Evolutionary conservation across 2,113 vertebrate species (phyloP).

Genomic region (Microcebus murinus): DNA sequence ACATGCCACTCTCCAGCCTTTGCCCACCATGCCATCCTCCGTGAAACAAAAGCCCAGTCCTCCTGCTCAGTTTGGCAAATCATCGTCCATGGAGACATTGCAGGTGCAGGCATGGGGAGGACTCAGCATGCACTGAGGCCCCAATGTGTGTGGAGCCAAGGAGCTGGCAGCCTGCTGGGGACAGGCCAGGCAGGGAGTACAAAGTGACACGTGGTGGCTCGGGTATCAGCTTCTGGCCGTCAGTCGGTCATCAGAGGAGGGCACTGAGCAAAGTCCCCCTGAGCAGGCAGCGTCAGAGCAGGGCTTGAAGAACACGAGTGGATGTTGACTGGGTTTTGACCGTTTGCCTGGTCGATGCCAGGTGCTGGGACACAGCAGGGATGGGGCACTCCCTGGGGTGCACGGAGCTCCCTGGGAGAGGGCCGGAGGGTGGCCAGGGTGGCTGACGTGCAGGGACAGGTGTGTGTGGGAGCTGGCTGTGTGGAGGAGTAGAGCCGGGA

Average conservation of each 20-base stretch:
- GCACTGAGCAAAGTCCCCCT: not conserved
- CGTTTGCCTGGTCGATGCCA: accelerated
- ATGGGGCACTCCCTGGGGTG: not conserved
- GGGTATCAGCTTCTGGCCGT: not conserved
- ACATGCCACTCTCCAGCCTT: not conserved
- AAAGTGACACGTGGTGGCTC: not conserved
- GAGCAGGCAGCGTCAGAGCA: not conserved
- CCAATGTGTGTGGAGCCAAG: not conserved
- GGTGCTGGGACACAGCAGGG: not conserved
- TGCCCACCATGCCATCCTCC: not conserved
- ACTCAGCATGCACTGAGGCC: not conserved
- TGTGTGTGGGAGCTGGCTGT: not conserved
- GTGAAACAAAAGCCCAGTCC: not conserved
- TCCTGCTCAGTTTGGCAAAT: not conserved
- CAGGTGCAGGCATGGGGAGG: not conserved
- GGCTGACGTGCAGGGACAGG: not conserved
- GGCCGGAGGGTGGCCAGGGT: not conserved
- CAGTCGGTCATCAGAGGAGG: not conserved
- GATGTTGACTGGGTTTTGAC: not conserved
- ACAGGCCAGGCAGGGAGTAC: not conserved
- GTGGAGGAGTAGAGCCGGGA: not conserved
- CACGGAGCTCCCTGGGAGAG: not conserved
- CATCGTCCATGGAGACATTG: not conserved
- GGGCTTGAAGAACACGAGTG: not conserved
- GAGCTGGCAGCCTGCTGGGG: not conserved